Conservation (phyloP, 2,888 invertebrate species). For the Bimastos eiseni region DNA sequence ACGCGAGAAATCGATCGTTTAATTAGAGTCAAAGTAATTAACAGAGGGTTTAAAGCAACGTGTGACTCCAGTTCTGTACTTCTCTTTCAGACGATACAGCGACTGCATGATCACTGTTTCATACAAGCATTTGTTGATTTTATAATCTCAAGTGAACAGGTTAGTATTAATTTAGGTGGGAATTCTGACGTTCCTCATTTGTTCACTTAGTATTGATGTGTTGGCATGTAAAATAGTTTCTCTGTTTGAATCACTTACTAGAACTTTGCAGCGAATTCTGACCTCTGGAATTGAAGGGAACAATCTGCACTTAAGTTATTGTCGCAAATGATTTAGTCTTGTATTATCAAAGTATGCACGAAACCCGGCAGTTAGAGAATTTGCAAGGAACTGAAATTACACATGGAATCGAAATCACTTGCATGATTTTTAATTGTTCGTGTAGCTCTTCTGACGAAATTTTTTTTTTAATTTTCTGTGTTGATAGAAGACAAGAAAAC, state of each 20-base stretch:
- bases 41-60: not conserved
- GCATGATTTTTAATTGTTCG: no score
- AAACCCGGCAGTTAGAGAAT: no score
- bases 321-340: no score
- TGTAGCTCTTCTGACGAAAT: no score
- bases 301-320: no score
- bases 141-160: not conserved
- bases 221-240: not conserved
- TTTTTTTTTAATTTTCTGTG: no score
- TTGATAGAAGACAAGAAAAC: no score
- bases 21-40: not conserved
- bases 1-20: not conserved
- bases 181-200: not conserved
- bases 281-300: not conserved
- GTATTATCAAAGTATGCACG: no score
- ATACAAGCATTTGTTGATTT: not conserved
- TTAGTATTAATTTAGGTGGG: not conserved
- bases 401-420: no score
- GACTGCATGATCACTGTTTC: not conserved
- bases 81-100: not conserved
- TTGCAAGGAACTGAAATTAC: no score
- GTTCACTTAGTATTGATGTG: not conserved
- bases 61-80: not conserved
- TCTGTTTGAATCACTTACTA: not conserved
- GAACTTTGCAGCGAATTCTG: not conserved